Evolutionary conservation across 2,888 invertebrate species (phyloP).

Genomic region (Drosophila mimica): DNA sequence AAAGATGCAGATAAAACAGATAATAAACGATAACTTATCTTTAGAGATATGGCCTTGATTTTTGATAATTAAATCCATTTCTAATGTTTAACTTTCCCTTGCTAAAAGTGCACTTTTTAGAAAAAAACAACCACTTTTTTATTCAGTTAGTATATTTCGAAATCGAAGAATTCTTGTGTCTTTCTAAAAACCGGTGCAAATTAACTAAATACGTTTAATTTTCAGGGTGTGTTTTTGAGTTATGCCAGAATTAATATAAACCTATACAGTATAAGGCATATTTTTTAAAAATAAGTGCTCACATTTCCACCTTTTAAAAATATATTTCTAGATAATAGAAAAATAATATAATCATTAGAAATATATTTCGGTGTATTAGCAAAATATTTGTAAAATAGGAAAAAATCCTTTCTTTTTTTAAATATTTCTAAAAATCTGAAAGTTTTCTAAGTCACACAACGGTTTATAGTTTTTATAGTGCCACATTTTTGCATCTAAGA

Average conservation of each 20-base stretch:
- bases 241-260: too few relatives aligned
- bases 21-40: background rate
- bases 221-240: background rate
- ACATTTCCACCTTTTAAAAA: background rate
- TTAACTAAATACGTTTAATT: background rate
- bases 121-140: background rate
- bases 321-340: background rate
- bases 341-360: background rate
- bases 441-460: background rate
- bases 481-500: background rate
- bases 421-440: background rate
- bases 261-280: background rate
- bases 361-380: background rate
- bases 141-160: background rate
- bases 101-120: background rate
- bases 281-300: background rate
- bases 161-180: background rate
- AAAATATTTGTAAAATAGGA: too few relatives aligned
- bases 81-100: background rate
- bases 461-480: background rate
- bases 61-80: background rate
- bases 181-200: background rate
- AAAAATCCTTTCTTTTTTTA: background rate
- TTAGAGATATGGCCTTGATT: background rate
- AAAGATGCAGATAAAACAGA: background rate